These are phyloP conservation scores for Anguilla megastoma DNA, from an alignment of 2,797 vertebrate genomes.

Conservation along the genomic window DNA sequence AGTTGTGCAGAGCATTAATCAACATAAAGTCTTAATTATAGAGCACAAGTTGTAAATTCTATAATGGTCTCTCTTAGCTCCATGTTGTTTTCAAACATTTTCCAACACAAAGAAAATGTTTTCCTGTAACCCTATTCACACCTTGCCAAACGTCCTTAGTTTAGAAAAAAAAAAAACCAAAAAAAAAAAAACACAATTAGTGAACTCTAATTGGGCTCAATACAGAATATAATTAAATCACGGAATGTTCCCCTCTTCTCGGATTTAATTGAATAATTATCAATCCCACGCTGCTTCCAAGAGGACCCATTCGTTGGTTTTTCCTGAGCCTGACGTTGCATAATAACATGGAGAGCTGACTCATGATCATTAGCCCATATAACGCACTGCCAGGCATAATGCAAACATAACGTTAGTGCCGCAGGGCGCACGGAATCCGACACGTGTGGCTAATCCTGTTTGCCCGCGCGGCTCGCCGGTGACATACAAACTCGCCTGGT, in stretches of 20 bases:
- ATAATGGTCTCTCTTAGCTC: constrained; percentile 18
- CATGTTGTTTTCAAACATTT: constrained; percentile 14
- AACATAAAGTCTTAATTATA: neutral
- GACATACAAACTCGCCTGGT: neutral
- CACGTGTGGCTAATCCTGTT: neutral
- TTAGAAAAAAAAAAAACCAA: constrained; percentile 36
- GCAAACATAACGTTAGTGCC: neutral
- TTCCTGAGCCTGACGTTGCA: constrained; percentile 2
- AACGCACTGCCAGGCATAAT: neutral
- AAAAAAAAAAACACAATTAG: constrained; percentile 40
- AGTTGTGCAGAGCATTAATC: neutral
- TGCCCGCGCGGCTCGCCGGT: neutral
- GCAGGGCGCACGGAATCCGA: neutral
- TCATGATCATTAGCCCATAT: constrained; percentile 6
- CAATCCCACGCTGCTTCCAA: constrained; percentile 16
- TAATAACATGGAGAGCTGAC: neutral
- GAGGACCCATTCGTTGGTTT: neutral
- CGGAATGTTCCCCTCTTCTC: constrained; percentile 16
- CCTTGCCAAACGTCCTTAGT: constrained; percentile 29
- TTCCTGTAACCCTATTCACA: constrained; percentile 41
- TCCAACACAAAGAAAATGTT: constrained; percentile 27
- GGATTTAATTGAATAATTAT: constrained; percentile 33
- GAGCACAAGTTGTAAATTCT: neutral
- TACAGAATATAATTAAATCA: constrained; percentile 31
- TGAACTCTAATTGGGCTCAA: constrained; percentile 34